Conservation (phyloP, 2,113 vertebrate species). For the Micromys minutus region DNA sequence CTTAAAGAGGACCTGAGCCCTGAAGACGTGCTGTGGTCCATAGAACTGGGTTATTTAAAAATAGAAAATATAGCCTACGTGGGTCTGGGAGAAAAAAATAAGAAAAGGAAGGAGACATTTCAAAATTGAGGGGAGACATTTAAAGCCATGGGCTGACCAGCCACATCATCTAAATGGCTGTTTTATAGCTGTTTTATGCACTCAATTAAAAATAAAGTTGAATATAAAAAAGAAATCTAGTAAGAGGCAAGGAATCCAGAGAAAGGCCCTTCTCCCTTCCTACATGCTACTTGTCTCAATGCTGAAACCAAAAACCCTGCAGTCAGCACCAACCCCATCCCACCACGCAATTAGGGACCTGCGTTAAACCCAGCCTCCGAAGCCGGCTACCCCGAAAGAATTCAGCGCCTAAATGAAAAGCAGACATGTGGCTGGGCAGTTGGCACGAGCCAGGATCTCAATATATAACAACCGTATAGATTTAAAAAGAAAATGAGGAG, state of each 20-base stretch:
- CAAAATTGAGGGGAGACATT: conserved; percentile 78
- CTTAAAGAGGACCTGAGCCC: too few species aligned
- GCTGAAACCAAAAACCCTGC: conserved; percentile 83
- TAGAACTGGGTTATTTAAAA: background rate
- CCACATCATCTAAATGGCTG: conserved; percentile 81
- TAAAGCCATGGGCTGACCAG: conserved; percentile 80
- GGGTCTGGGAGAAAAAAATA: conserved; percentile 65
- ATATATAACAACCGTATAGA: conserved; percentile 84
- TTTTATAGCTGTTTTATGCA: conserved; percentile 83
- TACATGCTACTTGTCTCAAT: conserved; percentile 83
- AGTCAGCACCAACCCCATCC: conserved; percentile 88
- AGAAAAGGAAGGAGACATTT: conserved; percentile 47
- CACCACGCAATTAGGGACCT: conserved; percentile 89
- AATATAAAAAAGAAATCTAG: conserved; percentile 74
- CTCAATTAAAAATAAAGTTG: conserved; percentile 72
- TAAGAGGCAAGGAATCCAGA: conserved; percentile 75
- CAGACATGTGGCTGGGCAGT: conserved; percentile 84
- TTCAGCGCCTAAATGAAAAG: conserved; percentile 83
- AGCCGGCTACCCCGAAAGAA: conserved; percentile 84
- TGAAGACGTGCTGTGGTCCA: background rate
- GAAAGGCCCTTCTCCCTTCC: conserved; percentile 77
- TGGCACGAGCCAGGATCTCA: conserved; percentile 81
- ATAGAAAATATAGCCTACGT: conserved; percentile 74
- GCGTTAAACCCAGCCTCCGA: conserved; percentile 87
- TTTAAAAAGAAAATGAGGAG: conserved; percentile 86